Evolutionary conservation across 2,797 vertebrate species (phyloP), one percentile per base, ranked within the genome.

Genomic region (Cichlasoma orientale): DNA sequence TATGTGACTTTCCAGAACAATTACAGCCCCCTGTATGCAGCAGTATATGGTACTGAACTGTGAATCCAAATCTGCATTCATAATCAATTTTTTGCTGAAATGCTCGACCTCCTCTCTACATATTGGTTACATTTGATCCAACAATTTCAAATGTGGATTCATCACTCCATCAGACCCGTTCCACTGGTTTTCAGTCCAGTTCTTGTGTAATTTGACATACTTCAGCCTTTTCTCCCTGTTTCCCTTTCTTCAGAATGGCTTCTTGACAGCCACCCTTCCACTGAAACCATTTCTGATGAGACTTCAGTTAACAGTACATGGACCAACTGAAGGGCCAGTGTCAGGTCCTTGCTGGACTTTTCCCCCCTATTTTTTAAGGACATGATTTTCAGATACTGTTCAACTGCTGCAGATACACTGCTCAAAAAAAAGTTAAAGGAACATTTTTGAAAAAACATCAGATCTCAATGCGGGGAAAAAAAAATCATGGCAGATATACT

Each of bases 401-500:
- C 36, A 11, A 12, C 33, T 33, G 33, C 33, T 33, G 8, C 9
- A 8, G 7, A 33, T 9, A 33, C 31, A 33, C 31, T n/a, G n/a
- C 5, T 3, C 29, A 1, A 1, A 3, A 33, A 33, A 33, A 33
- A 31, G 29, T 31, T 5, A 31, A 33, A 33, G 33, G 33, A 9
- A 9, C 33, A 33, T 33, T 33, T 33, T 33, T 7, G 9, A 33
- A 33, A 33, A 33, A 33, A 31, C 3, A 31, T 31, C 33, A 33
- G 7, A 33, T 33, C 33, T 33, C 33, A 33, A 33, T 9, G 33
- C 9, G 33, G 33, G 3, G 8, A 10, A 31, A 11, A 44, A 33
- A 1, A 0, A 27, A 0, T 11, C 3, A 11, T 29, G 29, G 2
- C 31, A 8, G 31, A 33, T 7, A 8, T 7, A 33, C 7, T 33